Evolutionary conservation across 2,797 vertebrate genomes (phyloP).

Genomic region (Pterois miles): DNA sequence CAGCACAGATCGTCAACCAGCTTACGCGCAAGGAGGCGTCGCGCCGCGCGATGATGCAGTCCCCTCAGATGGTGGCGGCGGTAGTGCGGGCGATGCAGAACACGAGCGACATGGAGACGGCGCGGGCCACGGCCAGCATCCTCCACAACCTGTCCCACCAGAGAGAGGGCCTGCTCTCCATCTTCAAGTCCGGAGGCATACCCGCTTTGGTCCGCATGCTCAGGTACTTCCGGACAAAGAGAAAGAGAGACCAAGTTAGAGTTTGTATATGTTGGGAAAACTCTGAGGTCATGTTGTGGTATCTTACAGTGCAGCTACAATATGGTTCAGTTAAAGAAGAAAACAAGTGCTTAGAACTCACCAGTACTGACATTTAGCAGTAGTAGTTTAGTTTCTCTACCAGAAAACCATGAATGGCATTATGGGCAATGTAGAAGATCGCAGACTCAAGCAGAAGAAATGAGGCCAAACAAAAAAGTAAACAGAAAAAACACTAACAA

Average conservation of each 20-base stretch:
- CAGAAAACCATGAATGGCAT: background rate
- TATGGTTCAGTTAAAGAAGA: no score
- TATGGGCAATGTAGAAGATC: background rate
- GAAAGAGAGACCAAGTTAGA: background rate
- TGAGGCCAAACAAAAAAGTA: background rate
- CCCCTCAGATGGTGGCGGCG: slow-evolving; percentile 94
- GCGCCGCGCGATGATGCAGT: slow-evolving; percentile 92
- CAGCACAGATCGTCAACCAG: slow-evolving; percentile 98
- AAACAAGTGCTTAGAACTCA: no score
- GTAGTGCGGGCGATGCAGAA: slow-evolving; percentile 98
- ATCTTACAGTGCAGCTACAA: background rate
- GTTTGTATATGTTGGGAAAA: background rate
- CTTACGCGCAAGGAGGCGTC: slow-evolving; percentile 96
- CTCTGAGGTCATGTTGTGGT: no score
- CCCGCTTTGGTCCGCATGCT: slow-evolving; percentile 97
- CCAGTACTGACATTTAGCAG: no score
- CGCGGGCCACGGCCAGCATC: slow-evolving; percentile 95
- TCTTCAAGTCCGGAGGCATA: slow-evolving; percentile 98
- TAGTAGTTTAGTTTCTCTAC: background rate
- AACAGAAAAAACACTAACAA: background rate
- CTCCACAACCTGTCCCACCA: slow-evolving; percentile 98
- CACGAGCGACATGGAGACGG: slow-evolving; percentile 95
- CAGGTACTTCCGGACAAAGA: slow-evolving; percentile 81
- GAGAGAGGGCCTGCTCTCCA: slow-evolving; percentile 94
- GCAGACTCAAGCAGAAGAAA: background rate